Percentiles rank a stretch among this genome's conserved stretches.
Conservation (phyloP, 2,797 vertebrate genomes). For the Sternarchorhynchus goeldii region DNA sequence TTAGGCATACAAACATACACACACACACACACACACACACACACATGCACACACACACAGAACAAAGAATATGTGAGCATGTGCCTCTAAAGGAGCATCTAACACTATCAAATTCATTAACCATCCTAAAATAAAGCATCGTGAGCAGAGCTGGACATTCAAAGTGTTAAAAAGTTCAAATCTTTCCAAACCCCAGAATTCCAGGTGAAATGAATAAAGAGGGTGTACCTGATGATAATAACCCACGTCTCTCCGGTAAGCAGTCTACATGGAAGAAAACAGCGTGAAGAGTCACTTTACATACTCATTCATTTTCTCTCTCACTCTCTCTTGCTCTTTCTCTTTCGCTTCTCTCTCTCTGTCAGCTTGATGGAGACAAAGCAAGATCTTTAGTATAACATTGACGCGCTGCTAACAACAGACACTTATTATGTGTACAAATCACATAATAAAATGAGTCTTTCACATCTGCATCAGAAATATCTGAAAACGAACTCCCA, state of each 20-base stretch:
- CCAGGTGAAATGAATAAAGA: constrained; percentile 34
- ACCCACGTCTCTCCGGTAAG: constrained; percentile 76
- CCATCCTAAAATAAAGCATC: no score
- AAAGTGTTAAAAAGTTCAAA: background rate
- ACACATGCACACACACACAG: constrained; percentile 11
- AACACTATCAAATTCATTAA: background rate
- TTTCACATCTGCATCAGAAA: no score
- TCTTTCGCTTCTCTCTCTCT: background rate
- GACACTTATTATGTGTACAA: constrained; percentile 23
- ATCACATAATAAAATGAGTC: constrained; percentile 21
- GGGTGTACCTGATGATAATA: constrained; percentile 78
- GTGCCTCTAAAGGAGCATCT: background rate
- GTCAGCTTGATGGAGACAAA: constrained; percentile 11
- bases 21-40: background rate
- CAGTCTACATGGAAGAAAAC: constrained; percentile 67
- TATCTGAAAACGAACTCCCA: no score
- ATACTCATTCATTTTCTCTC: background rate
- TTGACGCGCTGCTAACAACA: constrained; percentile 2
- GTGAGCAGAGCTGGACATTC: background rate
- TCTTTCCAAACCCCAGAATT: constrained; percentile 14
- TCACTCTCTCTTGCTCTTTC: background rate
- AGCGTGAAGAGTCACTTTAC: constrained; percentile 33
- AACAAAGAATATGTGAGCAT: no score
- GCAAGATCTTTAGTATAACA: constrained; percentile 10
- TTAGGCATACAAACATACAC: constrained; percentile 14